Conservation (phyloP, 2,888 invertebrate species). For the Pandemis corylana region DNA sequence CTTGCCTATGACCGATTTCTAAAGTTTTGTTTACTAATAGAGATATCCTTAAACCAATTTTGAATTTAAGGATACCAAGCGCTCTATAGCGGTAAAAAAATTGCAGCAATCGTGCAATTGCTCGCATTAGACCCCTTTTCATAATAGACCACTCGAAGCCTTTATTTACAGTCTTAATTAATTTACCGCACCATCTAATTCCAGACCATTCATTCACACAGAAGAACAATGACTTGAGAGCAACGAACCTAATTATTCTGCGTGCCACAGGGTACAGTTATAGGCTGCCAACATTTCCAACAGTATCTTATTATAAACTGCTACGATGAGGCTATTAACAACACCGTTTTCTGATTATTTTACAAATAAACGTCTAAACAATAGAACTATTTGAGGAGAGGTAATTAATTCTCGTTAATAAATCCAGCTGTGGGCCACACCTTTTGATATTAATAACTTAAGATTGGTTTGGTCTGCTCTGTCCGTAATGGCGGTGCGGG, state of each 20-base stretch:
- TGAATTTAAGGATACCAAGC: background rate
- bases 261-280: conserved; percentile 20
- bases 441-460: conserved; percentile 59
- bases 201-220: conserved; percentile 29
- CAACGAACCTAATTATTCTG: conserved; percentile 29
- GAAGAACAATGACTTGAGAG: conserved; percentile 18
- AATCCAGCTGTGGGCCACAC: conserved; percentile 64
- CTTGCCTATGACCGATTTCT: no score
- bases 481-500: conserved; percentile 43
- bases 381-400: conserved; percentile 34
- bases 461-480: conserved; percentile 60
- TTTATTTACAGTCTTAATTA: background rate
- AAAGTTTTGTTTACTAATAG: no score
- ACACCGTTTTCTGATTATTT: background rate
- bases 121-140: background rate
- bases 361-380: conserved; percentile 22
- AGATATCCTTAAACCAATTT: background rate
- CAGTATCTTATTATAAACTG: conserved; percentile 27
- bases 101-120: background rate
- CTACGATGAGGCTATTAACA: conserved; percentile 20
- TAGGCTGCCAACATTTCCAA: conserved; percentile 7
- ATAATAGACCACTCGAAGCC: background rate
- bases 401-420: conserved; percentile 50
- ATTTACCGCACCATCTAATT: background rate
- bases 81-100: background rate